Evolutionary conservation across 53 echinoderm and acorn worm genomes (phyloP).

Genomic region (Apostichopus leukothele): DNA sequence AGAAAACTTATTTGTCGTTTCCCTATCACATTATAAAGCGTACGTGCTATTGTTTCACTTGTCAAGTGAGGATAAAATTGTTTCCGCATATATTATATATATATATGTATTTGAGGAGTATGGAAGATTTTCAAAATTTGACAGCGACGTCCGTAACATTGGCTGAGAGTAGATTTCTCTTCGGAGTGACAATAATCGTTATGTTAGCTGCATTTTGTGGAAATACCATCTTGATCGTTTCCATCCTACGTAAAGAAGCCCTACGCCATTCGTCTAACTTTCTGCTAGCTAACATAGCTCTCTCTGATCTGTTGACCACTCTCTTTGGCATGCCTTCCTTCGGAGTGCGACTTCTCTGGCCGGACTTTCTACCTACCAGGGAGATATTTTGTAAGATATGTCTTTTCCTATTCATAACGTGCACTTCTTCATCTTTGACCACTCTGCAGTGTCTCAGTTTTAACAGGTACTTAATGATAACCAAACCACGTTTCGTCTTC

Average conservation of each 20-base stretch:
- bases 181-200: background rate
- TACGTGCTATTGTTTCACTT: no score
- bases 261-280: conserved; percentile 31
- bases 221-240: conserved; percentile 11
- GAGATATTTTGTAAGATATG: conserved; percentile 9
- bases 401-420: background rate
- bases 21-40: no score
- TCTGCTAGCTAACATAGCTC: conserved; percentile 26
- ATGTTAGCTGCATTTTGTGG: background rate
- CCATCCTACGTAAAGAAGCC: background rate
- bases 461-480: conserved; percentile 23
- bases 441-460: conserved; percentile 33
- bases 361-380: background rate
- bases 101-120: background rate
- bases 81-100: no score
- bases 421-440: conserved; percentile 8
- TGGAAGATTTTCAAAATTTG: background rate
- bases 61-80: no score
- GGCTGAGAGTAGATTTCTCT: background rate
- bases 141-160: background rate
- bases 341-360: conserved; percentile 15
- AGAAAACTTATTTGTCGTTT: no score
- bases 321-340: conserved; percentile 1
- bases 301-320: conserved; percentile 11
- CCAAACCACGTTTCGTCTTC: conserved; percentile 28